Conservation (phyloP, 2,888 invertebrate genomes). For the Callinectes sapidus region DNA sequence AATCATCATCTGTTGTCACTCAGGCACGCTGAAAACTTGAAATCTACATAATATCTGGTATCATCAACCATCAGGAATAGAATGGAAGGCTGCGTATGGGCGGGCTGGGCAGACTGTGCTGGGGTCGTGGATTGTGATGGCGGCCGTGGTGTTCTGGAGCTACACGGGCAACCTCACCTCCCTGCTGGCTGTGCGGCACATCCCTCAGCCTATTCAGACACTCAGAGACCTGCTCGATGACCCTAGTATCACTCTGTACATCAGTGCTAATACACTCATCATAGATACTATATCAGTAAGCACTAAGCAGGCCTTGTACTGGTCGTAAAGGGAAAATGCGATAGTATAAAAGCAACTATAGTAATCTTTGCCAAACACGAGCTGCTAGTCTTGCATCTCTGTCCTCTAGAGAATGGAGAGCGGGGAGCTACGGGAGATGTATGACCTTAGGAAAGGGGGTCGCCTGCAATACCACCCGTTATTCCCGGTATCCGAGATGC, state of each 20-base stretch:
- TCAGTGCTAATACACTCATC: conserved; percentile 36
- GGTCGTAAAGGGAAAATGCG: neutral
- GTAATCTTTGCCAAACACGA: neutral
- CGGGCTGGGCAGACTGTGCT: neutral
- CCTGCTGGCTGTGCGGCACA: conserved; percentile 47
- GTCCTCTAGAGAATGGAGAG: conserved; percentile 9
- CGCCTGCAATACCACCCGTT: conserved; percentile 4
- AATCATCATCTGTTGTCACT: neutral
- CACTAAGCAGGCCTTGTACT: neutral
- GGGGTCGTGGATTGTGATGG: conserved; percentile 43
- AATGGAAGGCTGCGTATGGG: neutral
- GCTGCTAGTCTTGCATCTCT: neutral
- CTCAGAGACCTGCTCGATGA: conserved; percentile 41
- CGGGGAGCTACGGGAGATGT: conserved; percentile 49
- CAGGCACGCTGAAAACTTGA: neutral
- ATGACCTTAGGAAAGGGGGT: conserved; percentile 28
- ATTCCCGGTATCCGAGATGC: neutral
- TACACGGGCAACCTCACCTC: conserved; percentile 42
- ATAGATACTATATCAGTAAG: conserved; percentile 42
- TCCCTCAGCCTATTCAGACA: conserved; percentile 53
- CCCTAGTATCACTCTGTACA: neutral
- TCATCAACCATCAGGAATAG: neutral
- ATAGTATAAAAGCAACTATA: neutral
- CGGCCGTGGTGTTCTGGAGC: conserved; percentile 40
- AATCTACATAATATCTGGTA: neutral